A percentile compares a stretch with the other conserved stretches of the same genome.
phyloP scores from a whole-genome alignment of 2,797 vertebrate genomes.

The Protonibea diacanthus region DNA sequence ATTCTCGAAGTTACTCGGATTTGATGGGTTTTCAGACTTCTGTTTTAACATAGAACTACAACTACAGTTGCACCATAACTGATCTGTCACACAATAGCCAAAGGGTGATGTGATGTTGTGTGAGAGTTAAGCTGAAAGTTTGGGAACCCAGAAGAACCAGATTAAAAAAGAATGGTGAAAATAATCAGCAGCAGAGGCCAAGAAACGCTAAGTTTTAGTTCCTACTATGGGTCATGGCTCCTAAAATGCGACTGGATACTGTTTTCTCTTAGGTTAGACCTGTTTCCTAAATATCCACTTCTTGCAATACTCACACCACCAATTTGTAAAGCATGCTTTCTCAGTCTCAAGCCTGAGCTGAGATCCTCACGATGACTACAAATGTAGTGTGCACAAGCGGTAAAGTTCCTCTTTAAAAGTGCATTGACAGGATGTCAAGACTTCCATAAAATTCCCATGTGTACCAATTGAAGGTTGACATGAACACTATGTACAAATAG shows the following conservation, averaged over 20 bases:
- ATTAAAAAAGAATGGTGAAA: background rate
- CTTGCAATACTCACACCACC: background rate
- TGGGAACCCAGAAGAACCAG: background rate
- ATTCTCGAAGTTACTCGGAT: slow-evolving; percentile 23
- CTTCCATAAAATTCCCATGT: background rate
- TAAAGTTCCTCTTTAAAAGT: background rate
- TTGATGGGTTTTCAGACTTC: slow-evolving; percentile 8
- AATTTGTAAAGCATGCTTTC: background rate
- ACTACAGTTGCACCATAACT: background rate
- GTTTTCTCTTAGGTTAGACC: background rate
- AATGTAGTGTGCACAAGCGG: rapidly evolving
- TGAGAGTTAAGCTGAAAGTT: background rate
- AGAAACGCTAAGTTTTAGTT: background rate
- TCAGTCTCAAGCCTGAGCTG: background rate
- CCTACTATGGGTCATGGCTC: background rate
- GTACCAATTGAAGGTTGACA: background rate
- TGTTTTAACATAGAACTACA: no score
- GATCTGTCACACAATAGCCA: background rate
- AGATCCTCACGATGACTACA: background rate
- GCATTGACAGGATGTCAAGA: background rate
- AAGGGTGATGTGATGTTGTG: background rate
- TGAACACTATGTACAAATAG: background rate
- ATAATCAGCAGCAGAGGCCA: background rate
- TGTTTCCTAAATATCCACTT: background rate
- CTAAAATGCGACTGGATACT: background rate